Evolutionary conservation across 2,888 invertebrate genomes (phyloP).

Genomic region (Megamerina dolium): DNA sequence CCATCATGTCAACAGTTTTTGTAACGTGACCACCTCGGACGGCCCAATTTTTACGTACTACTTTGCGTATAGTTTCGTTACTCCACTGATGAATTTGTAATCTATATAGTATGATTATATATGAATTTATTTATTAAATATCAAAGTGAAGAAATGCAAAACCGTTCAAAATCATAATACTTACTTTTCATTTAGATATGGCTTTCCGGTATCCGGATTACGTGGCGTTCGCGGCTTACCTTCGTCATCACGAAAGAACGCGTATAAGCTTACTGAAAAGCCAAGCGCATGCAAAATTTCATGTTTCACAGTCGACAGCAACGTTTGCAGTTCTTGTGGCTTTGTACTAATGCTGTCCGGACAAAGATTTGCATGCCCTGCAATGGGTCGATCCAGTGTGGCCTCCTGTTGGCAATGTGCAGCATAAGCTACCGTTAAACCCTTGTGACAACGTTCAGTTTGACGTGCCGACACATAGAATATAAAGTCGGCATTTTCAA

Average conservation of each 20-base stretch:
- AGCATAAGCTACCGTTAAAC: constrained; percentile 92
- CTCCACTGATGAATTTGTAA: constrained; percentile 94
- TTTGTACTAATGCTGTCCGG: constrained; percentile 90
- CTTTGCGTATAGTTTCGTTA: constrained; percentile 72
- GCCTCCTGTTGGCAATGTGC: constrained; percentile 98
- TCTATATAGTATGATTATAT: constrained; percentile 49
- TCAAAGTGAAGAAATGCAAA: neutral
- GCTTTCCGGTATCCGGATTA: constrained; percentile 79
- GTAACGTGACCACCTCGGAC: constrained; percentile 70
- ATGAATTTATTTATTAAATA: too few species aligned
- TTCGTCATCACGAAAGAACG: constrained; percentile 81
- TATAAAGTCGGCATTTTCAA: constrained; percentile 84
- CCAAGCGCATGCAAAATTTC: constrained; percentile 97
- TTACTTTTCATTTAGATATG: constrained; percentile 80
- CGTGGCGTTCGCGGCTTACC: constrained; percentile 82
- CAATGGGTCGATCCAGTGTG: constrained; percentile 91
- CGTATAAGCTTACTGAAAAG: constrained; percentile 93
- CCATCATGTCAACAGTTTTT: constrained; percentile 76
- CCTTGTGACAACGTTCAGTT: constrained; percentile 85
- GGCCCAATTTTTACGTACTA: constrained; percentile 69
- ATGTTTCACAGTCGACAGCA: constrained; percentile 94
- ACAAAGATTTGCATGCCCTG: constrained; percentile 97
- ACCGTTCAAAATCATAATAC: constrained; percentile 27
- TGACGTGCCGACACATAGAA: constrained; percentile 94
- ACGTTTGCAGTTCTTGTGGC: constrained; percentile 81